Evolutionary conservation across 2,113 vertebrate species (phyloP).

Genomic region (Bagarius yarrelli): DNA sequence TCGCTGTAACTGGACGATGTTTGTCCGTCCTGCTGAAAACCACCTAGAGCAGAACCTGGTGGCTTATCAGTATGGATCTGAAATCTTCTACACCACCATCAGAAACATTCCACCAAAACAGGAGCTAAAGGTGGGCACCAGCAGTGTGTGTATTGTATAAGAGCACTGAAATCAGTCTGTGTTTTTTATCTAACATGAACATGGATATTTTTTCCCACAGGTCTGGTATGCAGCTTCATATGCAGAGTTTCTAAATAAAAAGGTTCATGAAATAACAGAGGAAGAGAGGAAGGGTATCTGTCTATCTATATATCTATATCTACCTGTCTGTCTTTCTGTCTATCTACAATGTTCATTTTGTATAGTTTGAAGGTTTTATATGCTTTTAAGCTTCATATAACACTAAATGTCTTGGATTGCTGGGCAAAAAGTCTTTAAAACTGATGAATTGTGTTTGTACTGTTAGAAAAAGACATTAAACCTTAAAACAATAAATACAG

Average conservation of each 20-base stretch:
- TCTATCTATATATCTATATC: neutral
- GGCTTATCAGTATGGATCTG: constrained; percentile 93
- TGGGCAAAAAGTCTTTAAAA: neutral
- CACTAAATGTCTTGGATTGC: too few species aligned
- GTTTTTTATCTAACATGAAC: neutral
- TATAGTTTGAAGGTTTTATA: neutral
- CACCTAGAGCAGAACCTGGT: constrained; percentile 97
- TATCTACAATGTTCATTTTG: too few species aligned
- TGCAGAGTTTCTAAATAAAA: constrained; percentile 92
- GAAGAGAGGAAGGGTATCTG: constrained; percentile 90
- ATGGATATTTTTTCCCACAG: constrained; percentile 63
- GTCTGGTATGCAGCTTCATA: constrained; percentile 98
- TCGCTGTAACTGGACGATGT: constrained; percentile 98
- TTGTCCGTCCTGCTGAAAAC: constrained; percentile 93
- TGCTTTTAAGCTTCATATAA: neutral
- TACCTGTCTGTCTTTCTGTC: neutral
- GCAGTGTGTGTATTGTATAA: neutral
- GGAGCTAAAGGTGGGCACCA: constrained; percentile 85
- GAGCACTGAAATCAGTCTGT: neutral
- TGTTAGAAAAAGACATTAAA: neutral
- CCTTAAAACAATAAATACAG: neutral
- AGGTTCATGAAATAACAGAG: constrained; percentile 92
- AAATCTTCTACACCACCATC: constrained; percentile 95
- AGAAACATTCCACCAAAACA: constrained; percentile 97
- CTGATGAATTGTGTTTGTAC: neutral